These are phyloP conservation scores for Aphelinus certus DNA, from an alignment of 1,140 invertebrate species.

Conservation along the genomic window DNA sequence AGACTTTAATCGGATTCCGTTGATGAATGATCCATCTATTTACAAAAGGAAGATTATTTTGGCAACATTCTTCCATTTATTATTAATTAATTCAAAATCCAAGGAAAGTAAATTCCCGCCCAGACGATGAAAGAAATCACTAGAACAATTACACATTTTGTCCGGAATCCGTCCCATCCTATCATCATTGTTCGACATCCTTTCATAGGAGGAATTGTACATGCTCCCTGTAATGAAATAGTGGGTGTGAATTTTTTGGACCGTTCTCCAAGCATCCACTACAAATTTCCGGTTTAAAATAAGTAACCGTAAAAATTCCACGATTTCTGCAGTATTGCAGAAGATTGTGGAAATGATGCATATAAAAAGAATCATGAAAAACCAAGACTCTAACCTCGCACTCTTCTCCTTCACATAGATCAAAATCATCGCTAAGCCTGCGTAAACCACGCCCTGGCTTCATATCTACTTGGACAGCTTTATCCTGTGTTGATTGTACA, in stretches of 20 bases:
- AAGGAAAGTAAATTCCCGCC: conserved; percentile 60
- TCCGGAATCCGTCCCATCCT: conserved; percentile 60
- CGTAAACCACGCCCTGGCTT: conserved; percentile 34
- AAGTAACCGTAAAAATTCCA: too few relatives aligned
- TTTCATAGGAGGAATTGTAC: conserved; percentile 17
- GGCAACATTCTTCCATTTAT: too few relatives aligned
- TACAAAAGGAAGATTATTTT: too few relatives aligned
- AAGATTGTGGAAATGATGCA: too few relatives aligned
- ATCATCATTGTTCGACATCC: conserved; percentile 48
- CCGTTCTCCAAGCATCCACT: too few relatives aligned
- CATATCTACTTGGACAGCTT: conserved; percentile 45
- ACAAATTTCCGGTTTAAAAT: too few relatives aligned
- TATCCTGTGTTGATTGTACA: conserved; percentile 22
- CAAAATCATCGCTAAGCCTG: conserved; percentile 42
- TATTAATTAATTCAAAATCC: conserved; percentile 35
- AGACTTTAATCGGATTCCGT: too few relatives aligned
- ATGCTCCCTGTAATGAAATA: conserved; percentile 32
- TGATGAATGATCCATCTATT: too few relatives aligned
- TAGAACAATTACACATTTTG: conserved; percentile 55
- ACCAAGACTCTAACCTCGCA: conserved; percentile 21
- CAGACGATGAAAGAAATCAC: conserved; percentile 57
- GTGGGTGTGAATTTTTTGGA: too few relatives aligned
- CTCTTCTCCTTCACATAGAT: conserved; percentile 16
- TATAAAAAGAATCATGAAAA: not conserved
- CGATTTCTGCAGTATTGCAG: too few relatives aligned